A percentile compares a stretch with the other conserved stretches of the same genome.
These are phyloP conservation scores for Gambusia affinis DNA, from an alignment of 2,113 vertebrate species.

Conservation along the genomic window DNA sequence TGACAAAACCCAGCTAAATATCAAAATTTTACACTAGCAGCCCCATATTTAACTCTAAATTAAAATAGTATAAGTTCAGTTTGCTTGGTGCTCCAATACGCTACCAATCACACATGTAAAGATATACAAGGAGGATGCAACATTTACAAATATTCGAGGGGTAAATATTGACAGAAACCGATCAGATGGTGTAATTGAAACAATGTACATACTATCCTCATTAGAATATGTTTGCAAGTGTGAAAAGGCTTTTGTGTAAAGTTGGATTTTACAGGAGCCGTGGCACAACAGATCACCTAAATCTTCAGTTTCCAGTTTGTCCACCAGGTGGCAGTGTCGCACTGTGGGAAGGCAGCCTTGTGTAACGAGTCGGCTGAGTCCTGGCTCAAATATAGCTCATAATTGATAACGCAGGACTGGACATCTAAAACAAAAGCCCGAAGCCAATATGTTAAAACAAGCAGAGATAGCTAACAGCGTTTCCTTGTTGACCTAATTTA, in stretches of 20 bases:
- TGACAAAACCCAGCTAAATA: too few species aligned
- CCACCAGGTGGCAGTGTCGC: conserved; percentile 67
- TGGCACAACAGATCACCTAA: neutral
- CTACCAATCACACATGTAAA: too few species aligned
- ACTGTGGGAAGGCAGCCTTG: conserved; percentile 2
- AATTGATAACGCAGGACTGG: conserved; percentile 6
- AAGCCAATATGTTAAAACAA: conserved; percentile 3
- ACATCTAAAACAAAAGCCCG: neutral
- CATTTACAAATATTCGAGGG: too few species aligned
- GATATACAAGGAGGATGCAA: too few species aligned
- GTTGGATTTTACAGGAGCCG: neutral
- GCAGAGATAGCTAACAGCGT: neutral
- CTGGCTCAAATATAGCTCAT: conserved; percentile 1
- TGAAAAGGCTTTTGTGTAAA: neutral
- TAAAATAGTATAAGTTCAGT: too few species aligned
- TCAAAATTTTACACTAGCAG: too few species aligned
- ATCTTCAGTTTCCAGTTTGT: conserved; percentile 14
- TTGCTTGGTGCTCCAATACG: too few species aligned
- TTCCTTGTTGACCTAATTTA: neutral
- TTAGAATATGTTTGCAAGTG: too few species aligned
- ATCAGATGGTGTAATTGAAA: too few species aligned
- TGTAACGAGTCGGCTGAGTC: neutral
- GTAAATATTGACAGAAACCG: too few species aligned
- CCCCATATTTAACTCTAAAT: too few species aligned
- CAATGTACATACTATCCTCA: neutral